Conservation (phyloP, 1,140 invertebrate genomes). For the Zaprionus vittiger region DNA sequence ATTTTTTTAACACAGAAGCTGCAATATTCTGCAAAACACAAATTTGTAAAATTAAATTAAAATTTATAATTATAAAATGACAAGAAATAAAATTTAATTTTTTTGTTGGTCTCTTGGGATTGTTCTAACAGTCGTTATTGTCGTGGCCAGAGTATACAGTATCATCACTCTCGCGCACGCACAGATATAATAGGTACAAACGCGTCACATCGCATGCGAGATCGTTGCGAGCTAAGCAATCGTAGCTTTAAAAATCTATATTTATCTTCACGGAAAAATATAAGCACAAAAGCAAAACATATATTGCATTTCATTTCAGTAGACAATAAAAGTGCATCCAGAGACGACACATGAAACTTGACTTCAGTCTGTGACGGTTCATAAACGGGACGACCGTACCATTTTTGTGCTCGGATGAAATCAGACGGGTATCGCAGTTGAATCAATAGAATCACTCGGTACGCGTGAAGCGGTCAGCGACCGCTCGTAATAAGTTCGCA, state of each 20-base stretch:
- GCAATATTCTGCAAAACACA: neutral
- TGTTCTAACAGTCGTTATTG: neutral
- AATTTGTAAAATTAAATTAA: neutral
- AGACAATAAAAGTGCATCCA: slow-evolving; percentile 10
- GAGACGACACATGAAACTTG: slow-evolving; percentile 46
- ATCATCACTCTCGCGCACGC: slow-evolving; percentile 17
- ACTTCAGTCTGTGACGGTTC: slow-evolving; percentile 65
- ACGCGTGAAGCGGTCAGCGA: neutral
- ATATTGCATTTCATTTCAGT: slow-evolving; percentile 27
- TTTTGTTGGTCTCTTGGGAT: neutral
- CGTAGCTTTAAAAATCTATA: slow-evolving; percentile 61
- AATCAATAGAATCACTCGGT: slow-evolving; percentile 9
- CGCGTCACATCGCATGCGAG: slow-evolving; percentile 57
- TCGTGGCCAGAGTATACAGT: neutral
- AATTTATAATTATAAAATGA: neutral
- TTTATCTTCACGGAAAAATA: slow-evolving; percentile 49
- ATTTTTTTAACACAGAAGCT: neutral
- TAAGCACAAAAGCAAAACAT: slow-evolving; percentile 29
- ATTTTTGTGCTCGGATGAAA: neutral
- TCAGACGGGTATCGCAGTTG: neutral
- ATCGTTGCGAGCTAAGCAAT: slow-evolving; percentile 31
- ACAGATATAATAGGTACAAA: slow-evolving; percentile 51
- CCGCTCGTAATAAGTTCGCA: neutral
- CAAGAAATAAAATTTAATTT: too few species aligned
- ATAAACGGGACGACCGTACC: slow-evolving; percentile 15